A percentile compares a stretch with the other conserved stretches of the same genome.
phyloP scores from a whole-genome alignment of 2,113 vertebrate species.

The Tupaia chinensis region DNA sequence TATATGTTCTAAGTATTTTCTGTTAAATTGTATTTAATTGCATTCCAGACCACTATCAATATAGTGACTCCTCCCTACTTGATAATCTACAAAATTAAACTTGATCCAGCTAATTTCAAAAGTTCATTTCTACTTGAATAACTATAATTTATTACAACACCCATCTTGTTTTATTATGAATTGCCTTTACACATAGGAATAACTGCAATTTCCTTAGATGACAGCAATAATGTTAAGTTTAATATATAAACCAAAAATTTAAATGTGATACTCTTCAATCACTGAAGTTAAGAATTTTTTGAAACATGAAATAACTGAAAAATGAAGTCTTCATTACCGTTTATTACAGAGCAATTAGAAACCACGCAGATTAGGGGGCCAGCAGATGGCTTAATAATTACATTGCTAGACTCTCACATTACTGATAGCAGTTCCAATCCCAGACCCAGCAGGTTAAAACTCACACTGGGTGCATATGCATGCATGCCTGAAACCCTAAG shows the following conservation, averaged over 20 bases:
- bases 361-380: background rate
- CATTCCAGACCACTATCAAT: background rate
- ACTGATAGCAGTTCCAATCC: no score
- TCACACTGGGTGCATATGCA: no score
- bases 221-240: background rate
- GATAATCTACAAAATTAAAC: conserved; percentile 44
- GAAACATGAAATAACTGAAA: conserved; percentile 58
- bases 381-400: no score
- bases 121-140: conserved; percentile 16
- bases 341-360: conserved; percentile 44
- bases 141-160: conserved; percentile 27
- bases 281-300: background rate
- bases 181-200: background rate
- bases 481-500: no score
- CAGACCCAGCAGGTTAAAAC: no score
- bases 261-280: conserved; percentile 32
- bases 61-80: background rate
- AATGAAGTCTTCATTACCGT: background rate
- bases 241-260: background rate
- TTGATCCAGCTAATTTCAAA: conserved; percentile 27
- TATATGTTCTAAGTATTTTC: conserved; percentile 14
- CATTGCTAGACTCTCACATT: no score
- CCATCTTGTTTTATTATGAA: background rate
- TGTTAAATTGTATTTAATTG: conserved; percentile 21
- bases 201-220: conserved; percentile 14